Evolutionary conservation across 2,113 vertebrate species (phyloP).

Genomic region (Mohoua ochrocephala): DNA sequence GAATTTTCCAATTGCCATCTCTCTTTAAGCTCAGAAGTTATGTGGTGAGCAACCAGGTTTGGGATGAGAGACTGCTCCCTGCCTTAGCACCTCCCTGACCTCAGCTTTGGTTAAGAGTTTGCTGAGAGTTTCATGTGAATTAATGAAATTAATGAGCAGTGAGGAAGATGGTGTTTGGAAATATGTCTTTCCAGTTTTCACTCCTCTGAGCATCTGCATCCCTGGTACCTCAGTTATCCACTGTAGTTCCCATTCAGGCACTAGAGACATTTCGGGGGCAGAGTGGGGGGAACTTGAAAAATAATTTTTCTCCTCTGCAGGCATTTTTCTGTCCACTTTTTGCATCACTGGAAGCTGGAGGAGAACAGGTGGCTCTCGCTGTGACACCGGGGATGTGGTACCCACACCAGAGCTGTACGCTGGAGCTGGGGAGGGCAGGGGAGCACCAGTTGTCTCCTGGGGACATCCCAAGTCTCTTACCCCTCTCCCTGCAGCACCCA

Average conservation of each 20-base stretch:
- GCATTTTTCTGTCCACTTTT: neutral
- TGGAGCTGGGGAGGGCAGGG: neutral
- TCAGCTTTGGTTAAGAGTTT: neutral
- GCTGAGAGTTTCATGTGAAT: neutral
- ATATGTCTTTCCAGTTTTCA: neutral
- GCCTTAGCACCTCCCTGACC: neutral
- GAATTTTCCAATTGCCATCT: neutral
- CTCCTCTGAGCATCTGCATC: neutral
- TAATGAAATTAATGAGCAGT: neutral
- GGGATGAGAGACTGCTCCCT: neutral
- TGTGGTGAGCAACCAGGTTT: neutral
- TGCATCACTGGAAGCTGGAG: rapidly evolving
- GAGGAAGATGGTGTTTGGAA: neutral
- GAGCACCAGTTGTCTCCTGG: rapidly evolving
- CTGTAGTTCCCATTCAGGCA: neutral
- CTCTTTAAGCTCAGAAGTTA: neutral
- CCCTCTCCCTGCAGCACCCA: neutral
- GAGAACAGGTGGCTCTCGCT: neutral
- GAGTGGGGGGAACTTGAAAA: neutral
- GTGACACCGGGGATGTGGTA: rapidly evolving
- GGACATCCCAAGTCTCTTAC: rapidly evolving
- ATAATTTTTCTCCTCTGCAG: neutral
- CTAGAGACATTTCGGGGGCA: neutral
- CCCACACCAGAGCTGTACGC: rapidly evolving
- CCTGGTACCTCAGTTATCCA: neutral